Conservation (phyloP, 2,113 vertebrate genomes). For the Arenaria interpres region DNA sequence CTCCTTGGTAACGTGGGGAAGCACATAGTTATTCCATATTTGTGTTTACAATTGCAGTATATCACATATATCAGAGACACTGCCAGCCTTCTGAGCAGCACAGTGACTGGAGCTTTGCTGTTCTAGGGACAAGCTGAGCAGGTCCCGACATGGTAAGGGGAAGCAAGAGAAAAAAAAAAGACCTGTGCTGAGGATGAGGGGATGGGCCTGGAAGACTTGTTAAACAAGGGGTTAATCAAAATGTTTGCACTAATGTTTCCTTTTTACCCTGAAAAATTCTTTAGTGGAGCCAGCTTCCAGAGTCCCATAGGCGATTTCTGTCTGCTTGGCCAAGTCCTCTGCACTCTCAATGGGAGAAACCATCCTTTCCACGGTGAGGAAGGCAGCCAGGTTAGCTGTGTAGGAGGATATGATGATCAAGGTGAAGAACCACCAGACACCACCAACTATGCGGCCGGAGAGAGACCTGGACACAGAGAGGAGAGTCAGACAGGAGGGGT, state of each 20-base stretch:
- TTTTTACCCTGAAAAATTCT: slow-evolving; percentile 95
- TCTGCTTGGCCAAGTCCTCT: slow-evolving; percentile 98
- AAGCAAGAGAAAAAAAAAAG: background rate
- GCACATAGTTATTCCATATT: background rate
- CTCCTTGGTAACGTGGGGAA: background rate
- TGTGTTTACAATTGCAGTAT: slow-evolving; percentile 1
- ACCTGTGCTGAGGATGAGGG: background rate
- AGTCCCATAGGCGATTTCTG: slow-evolving; percentile 96
- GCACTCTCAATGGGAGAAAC: slow-evolving; percentile 99
- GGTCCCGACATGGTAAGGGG: background rate
- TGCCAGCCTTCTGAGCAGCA: background rate
- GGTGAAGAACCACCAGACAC: slow-evolving; percentile 99
- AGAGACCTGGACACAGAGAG: slow-evolving; percentile 84
- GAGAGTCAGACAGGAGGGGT: background rate
- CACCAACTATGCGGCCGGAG: slow-evolving; percentile 95
- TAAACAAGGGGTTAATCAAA: background rate
- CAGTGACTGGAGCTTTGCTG: background rate
- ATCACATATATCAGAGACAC: background rate
- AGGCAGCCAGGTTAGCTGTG: slow-evolving; percentile 97
- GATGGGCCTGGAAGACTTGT: background rate
- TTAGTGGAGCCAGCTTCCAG: slow-evolving; percentile 97
- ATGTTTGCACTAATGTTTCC: background rate
- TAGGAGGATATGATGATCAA: slow-evolving; percentile 99
- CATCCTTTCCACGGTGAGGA: slow-evolving; percentile 98
- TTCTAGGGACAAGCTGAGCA: background rate